Conservation (phyloP, 2,888 invertebrate species). For the Scelioninae gen. 2 region DNA sequence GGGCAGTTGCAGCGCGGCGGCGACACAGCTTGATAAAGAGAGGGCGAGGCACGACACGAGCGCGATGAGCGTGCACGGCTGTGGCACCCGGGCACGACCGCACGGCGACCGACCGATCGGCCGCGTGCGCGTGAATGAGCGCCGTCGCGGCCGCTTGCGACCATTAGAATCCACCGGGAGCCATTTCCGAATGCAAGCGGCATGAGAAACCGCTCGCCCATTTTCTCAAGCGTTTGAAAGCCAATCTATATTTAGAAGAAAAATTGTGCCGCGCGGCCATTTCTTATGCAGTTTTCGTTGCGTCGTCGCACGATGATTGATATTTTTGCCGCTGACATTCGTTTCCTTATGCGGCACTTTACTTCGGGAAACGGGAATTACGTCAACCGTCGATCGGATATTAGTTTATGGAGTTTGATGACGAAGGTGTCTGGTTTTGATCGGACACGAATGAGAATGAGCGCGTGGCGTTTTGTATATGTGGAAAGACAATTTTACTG, state of each 20-base stretch:
- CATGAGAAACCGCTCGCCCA: constrained; percentile 28
- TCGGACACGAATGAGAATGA: too few relatives aligned
- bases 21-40: constrained; percentile 60
- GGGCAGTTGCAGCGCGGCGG: constrained; percentile 58
- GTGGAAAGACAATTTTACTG: too few relatives aligned
- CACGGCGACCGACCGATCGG: constrained; percentile 48
- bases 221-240: constrained; percentile 45
- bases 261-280: constrained; percentile 12
- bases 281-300: constrained; percentile 39
- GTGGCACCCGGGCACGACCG: constrained; percentile 58
- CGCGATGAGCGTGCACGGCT: constrained; percentile 57
- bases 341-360: too few relatives aligned
- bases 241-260: constrained; percentile 48
- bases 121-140: constrained; percentile 54
- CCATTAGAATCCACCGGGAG: constrained; percentile 45
- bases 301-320: constrained; percentile 35
- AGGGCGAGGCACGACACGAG: constrained; percentile 56
- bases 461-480: too few relatives aligned
- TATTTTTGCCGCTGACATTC: constrained; percentile 10
- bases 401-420: too few relatives aligned
- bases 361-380: too few relatives aligned
- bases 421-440: too few relatives aligned
- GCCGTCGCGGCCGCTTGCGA: constrained; percentile 19
- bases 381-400: too few relatives aligned
- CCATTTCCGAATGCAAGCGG: constrained; percentile 24